phyloP scores from a whole-genome alignment of 2,797 vertebrate genomes.

The Xiphorhynchus erythropygius region DNA sequence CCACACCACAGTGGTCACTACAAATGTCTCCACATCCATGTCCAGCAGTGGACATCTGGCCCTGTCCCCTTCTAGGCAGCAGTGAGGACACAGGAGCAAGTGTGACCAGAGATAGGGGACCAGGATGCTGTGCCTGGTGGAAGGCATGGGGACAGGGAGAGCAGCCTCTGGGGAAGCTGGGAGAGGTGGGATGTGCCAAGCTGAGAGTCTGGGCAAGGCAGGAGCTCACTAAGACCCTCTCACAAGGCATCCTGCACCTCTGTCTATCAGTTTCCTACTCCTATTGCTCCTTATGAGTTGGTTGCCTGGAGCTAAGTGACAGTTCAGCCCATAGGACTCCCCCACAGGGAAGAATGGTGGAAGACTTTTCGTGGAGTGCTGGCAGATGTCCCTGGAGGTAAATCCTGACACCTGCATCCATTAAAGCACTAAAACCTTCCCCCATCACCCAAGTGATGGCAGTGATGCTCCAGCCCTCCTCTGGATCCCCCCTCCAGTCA shows the following conservation, averaged over 20 bases:
- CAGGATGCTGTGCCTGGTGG: neutral
- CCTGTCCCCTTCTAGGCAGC: slow-evolving; percentile 66
- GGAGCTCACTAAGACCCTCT: neutral
- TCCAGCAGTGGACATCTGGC: slow-evolving; percentile 66
- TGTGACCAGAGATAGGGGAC: neutral
- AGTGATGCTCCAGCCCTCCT: neutral
- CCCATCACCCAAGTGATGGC: neutral
- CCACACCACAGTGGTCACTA: slow-evolving; percentile 76
- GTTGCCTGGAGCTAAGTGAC: neutral
- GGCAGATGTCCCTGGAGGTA: neutral
- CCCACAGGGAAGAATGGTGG: neutral
- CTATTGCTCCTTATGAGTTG: neutral
- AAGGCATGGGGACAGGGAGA: neutral
- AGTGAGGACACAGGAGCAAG: slow-evolving; percentile 58
- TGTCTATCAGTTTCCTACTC: neutral
- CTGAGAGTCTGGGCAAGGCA: neutral
- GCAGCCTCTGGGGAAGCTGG: neutral
- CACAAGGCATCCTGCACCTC: neutral
- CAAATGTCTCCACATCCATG: slow-evolving; percentile 82
- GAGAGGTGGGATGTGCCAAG: neutral
- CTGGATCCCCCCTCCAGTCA: fast-evolving
- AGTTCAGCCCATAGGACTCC: neutral
- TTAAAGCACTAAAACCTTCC: neutral
- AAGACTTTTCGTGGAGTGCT: neutral
- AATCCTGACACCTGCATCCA: fast-evolving